Conservation (phyloP, 2,888 invertebrate genomes). For the Netelia virgata region DNA sequence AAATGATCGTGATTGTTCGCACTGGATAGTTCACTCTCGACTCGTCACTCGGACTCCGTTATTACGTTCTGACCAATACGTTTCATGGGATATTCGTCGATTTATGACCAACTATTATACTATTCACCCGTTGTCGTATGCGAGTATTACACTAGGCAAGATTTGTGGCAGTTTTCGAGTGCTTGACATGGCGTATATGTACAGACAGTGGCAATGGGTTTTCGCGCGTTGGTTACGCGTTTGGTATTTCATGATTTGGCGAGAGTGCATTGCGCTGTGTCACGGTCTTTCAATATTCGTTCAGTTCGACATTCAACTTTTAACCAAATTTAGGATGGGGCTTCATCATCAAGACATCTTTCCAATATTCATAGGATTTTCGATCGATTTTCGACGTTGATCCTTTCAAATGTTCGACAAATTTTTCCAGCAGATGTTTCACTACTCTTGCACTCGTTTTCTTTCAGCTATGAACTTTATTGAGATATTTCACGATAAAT, state of each 20-base stretch:
- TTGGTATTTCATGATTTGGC: not conserved
- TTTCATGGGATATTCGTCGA: not conserved
- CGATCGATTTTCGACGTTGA: not conserved
- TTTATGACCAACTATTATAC: too few species aligned
- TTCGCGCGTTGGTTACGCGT: not conserved
- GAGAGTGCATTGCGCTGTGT: not conserved
- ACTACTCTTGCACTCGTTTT: not conserved
- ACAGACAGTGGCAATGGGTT: not conserved
- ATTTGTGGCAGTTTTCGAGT: not conserved
- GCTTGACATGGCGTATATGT: not conserved
- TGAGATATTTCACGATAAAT: not conserved
- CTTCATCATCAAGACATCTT: slow-evolving; percentile 18
- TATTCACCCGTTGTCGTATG: not conserved
- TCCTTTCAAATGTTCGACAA: slow-evolving; percentile 13
- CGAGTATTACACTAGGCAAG: not conserved
- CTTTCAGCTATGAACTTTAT: not conserved
- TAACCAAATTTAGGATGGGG: slow-evolving; percentile 1
- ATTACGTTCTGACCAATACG: not conserved
- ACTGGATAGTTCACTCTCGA: not conserved
- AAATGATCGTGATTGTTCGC: not conserved
- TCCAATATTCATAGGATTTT: not conserved
- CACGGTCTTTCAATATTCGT: not conserved
- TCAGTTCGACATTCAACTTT: not conserved
- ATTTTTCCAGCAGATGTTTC: not conserved
- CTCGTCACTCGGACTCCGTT: not conserved